Base-by-base conservation (phyloP, 2,797 vertebrate species). In the Cyclura pinguis region DNA sequence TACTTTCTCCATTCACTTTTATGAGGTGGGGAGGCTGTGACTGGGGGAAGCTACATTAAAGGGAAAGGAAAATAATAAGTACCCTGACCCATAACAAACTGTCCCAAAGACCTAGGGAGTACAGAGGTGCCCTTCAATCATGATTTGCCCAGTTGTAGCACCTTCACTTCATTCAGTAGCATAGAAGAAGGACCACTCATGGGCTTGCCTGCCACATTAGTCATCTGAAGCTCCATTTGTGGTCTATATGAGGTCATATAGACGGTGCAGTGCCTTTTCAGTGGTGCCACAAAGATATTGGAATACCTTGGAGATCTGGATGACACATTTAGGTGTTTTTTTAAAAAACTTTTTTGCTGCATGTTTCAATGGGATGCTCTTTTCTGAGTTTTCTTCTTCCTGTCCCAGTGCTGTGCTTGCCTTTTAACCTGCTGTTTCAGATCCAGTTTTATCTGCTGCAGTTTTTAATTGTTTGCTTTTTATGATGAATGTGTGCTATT, bases 401-500 rank as follows among this genome's bases (percentile, higher is more conserved):
- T 52, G 77, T 32, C 32, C 24, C 29, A n/a, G 69, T 52, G 64
- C 32, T 2, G 9, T 55, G 47, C 62, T 35, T 69, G 47, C 35
- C 47, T 78, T 80, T 88, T 88, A 81, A 69, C 62, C 50, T 55
- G 62, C 62, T 81, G 22, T 69, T 88, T 80, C 47, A 55, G 4
- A 81, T 18, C 77, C 72, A n/a, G n/a, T 88, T 88, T 88, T 72
- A 80, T 80, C 62, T 52, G n/a, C 47, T 52, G 50, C 27, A 29
- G 57, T 52, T 72, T 88, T 69, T 69, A 55, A 88, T 80, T 80
- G 86, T 88, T 80, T 88, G 86, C 62, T 72, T 88, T 69, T 69
- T 50, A 80, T 87, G 76, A 80, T 77, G 85, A 77, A 47, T 87
- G 73, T 38, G 86, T 87, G 86, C 73, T 77, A 55, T 52, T 69